A percentile compares a stretch with the other conserved stretches of the same genome.
Evolutionary conservation across 2,113 vertebrate species (phyloP).

Genomic region (Bubo scandiacus): DNA sequence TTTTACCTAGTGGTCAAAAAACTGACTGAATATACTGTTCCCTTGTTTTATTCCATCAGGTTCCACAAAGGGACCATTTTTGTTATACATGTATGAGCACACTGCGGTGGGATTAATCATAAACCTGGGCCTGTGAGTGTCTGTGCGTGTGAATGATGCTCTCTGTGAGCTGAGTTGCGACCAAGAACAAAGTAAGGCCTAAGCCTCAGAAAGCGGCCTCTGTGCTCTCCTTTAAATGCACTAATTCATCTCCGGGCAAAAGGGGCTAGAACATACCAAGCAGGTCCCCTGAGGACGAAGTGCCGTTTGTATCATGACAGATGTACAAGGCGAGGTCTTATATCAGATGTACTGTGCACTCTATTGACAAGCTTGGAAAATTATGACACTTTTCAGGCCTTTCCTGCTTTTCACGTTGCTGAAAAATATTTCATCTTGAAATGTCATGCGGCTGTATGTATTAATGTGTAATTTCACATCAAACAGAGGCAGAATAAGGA

Average conservation of each 20-base stretch:
- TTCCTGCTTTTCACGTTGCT: not conserved
- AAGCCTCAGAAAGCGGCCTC: conserved; percentile 72
- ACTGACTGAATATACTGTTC: conserved; percentile 66
- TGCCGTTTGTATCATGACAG: conserved; percentile 15
- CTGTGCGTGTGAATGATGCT: conserved; percentile 73
- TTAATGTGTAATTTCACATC: conserved; percentile 1
- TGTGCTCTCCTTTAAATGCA: conserved; percentile 73
- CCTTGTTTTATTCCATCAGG: conserved; percentile 35
- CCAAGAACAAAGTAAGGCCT: conserved; percentile 69
- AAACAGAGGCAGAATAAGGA: not conserved
- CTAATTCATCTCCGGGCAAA: conserved; percentile 71
- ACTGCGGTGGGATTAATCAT: conserved; percentile 61
- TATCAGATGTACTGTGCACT: not conserved
- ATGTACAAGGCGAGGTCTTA: conserved; percentile 45
- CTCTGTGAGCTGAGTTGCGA: conserved; percentile 69
- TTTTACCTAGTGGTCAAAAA: conserved; percentile 61
- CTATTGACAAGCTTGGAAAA: not conserved
- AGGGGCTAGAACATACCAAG: conserved; percentile 56
- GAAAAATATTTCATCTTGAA: not conserved
- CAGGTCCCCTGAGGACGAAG: conserved; percentile 39
- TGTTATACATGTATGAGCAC: conserved; percentile 4
- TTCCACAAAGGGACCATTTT: conserved; percentile 76
- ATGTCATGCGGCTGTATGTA: not conserved
- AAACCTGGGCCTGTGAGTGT: conserved; percentile 53
- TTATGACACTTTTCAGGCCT: conserved; percentile 1